These are phyloP conservation scores for Siniperca chuatsi DNA, from an alignment of 2,113 vertebrate species.

Conservation along the genomic window DNA sequence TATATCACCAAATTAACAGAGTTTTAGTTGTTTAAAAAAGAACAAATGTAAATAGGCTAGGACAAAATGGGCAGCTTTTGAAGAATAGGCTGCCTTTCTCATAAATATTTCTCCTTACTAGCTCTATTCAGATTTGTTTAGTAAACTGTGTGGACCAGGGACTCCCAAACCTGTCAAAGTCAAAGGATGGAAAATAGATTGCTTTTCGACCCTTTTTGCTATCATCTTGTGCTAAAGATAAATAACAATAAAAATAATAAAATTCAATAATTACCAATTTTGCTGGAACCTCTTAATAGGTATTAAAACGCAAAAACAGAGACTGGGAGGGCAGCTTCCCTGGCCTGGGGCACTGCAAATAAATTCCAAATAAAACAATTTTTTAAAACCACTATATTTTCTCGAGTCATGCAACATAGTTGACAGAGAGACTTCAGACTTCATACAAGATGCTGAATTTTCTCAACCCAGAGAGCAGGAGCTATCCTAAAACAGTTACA, in stretches of 20 bases:
- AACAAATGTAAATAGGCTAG: background rate
- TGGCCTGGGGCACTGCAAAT: background rate
- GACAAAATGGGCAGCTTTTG: background rate
- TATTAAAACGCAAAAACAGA: background rate
- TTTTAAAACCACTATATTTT: background rate
- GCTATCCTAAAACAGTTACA: background rate
- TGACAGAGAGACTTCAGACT: background rate
- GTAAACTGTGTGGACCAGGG: background rate
- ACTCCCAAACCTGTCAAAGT: background rate
- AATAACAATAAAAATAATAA: background rate
- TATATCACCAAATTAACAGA: background rate
- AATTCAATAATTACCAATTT: background rate
- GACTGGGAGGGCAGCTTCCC: background rate
- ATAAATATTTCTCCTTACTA: background rate
- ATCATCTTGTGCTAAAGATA: background rate
- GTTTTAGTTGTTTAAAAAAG: background rate
- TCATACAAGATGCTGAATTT: background rate
- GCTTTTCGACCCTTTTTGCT: background rate
- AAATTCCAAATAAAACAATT: background rate
- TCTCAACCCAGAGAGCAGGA: background rate
- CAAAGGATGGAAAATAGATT: background rate
- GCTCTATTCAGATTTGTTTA: background rate
- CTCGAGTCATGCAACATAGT: background rate
- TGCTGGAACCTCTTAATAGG: background rate
- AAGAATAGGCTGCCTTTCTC: background rate